These are phyloP conservation scores for Aeoliscus strigatus DNA, from an alignment of 2,797 vertebrate species.

Conservation along the genomic window DNA sequence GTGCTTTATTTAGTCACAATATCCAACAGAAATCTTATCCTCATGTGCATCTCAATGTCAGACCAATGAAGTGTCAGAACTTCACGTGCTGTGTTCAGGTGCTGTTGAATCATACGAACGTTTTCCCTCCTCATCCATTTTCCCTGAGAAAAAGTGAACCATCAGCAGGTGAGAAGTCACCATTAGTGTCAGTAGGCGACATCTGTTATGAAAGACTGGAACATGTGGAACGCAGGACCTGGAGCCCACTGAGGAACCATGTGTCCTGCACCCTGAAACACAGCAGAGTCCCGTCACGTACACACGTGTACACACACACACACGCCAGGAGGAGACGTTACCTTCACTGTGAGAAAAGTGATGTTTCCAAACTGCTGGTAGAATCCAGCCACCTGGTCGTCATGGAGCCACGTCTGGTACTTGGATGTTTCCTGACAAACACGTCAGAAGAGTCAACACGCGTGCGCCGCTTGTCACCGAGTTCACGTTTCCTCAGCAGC, in stretches of 20 bases:
- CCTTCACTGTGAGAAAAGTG: constrained; percentile 78
- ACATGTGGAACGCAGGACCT: constrained; percentile 73
- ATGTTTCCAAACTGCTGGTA: constrained; percentile 74
- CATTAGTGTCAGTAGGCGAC: constrained; percentile 53
- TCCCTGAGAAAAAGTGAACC: constrained; percentile 52
- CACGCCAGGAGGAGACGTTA: too few species aligned
- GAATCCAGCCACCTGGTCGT: constrained; percentile 75
- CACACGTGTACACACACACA: too few species aligned
- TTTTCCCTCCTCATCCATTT: constrained; percentile 11
- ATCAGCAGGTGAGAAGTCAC: constrained; percentile 10
- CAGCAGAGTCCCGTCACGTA: too few species aligned
- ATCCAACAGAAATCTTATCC: too few species aligned
- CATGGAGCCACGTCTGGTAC: constrained; percentile 65
- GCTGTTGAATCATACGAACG: too few species aligned
- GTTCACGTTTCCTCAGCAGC: background rate
- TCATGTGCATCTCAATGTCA: too few species aligned
- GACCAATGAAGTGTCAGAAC: too few species aligned
- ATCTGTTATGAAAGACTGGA: constrained; percentile 73
- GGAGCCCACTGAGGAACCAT: constrained; percentile 84
- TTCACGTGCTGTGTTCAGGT: background rate
- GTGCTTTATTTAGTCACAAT: background rate
- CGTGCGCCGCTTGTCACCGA: too few species aligned
- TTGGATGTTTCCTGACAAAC: constrained; percentile 54
- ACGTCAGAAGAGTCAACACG: too few species aligned
- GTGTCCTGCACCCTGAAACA: constrained; percentile 75